A percentile compares a stretch with the other conserved stretches of the same genome.
phyloP scores from a whole-genome alignment of 2,113 vertebrate genomes.

The Scomber colias region DNA sequence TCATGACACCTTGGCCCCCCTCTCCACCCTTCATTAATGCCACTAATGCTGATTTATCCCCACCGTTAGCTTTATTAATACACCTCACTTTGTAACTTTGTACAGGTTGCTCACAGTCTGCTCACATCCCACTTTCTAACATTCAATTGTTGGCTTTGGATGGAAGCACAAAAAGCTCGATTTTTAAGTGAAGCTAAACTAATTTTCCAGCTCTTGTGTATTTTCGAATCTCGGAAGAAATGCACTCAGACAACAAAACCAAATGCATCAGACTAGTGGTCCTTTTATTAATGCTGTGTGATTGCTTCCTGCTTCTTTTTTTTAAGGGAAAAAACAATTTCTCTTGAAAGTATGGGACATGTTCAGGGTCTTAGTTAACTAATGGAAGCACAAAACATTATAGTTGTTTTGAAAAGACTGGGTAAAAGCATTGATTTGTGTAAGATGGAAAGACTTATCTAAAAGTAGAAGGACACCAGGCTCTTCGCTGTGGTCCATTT shows the following conservation, averaged over 20 bases:
- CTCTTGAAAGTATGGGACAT: conserved; percentile 28
- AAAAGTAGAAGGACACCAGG: conserved; percentile 25
- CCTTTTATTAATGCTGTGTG: conserved; percentile 46
- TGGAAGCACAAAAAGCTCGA: neutral
- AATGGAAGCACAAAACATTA: conserved; percentile 61
- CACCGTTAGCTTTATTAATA: conserved; percentile 55
- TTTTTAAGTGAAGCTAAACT: neutral
- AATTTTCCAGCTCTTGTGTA: conserved; percentile 17
- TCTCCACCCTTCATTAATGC: conserved; percentile 48
- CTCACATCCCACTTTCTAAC: neutral
- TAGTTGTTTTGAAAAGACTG: conserved; percentile 48
- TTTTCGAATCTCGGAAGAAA: conserved; percentile 23
- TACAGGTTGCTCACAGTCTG: neutral
- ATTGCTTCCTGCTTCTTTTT: conserved; percentile 49
- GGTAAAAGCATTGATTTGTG: conserved; percentile 71
- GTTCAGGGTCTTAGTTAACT: conserved; percentile 72
- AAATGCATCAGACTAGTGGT: conserved; percentile 33
- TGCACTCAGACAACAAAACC: conserved; percentile 27
- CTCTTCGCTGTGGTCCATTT: conserved; percentile 54
- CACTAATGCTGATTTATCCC: conserved; percentile 61
- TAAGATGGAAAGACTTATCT: conserved; percentile 47
- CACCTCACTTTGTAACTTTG: conserved; percentile 39
- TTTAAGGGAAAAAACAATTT: conserved; percentile 50
- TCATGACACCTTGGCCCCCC: conserved; percentile 48
- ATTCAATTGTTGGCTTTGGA: neutral